These are phyloP conservation scores for Chelonus insularis DNA, from an alignment of 1,140 invertebrate species.

Conservation along the genomic window DNA sequence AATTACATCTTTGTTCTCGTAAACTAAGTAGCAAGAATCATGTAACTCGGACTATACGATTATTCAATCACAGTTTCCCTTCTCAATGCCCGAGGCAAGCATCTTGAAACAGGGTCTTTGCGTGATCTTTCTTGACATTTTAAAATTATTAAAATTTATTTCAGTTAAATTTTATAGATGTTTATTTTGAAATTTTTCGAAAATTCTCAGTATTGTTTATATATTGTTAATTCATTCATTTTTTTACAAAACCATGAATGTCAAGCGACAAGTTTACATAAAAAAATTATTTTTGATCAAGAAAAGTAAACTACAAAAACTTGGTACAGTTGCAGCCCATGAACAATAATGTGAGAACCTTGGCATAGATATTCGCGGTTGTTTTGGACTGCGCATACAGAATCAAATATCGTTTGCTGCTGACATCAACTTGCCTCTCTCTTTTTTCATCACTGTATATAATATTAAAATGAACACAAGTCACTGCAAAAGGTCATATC, in stretches of 20 bases:
- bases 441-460: neutral
- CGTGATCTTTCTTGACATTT: neutral
- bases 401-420: conserved; percentile 9
- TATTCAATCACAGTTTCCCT: conserved; percentile 5
- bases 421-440: neutral
- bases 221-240: no score
- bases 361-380: conserved; percentile 21
- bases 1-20: neutral
- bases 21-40: neutral
- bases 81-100: neutral
- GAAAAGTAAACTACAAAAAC: no score
- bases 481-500: neutral
- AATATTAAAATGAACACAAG: neutral
- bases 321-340: neutral
- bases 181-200: no score
- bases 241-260: no score
- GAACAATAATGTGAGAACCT: conserved; percentile 7
- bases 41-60: neutral
- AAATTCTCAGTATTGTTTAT: no score
- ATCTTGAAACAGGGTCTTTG: neutral
- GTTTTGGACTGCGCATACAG: conserved; percentile 2
- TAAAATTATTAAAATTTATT: neutral
- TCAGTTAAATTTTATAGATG: neutral
- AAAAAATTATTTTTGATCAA: no score
- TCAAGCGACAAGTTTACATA: no score